Base-by-base conservation (phyloP, 1,140 invertebrate species). In the Augochlora pura region DNA sequence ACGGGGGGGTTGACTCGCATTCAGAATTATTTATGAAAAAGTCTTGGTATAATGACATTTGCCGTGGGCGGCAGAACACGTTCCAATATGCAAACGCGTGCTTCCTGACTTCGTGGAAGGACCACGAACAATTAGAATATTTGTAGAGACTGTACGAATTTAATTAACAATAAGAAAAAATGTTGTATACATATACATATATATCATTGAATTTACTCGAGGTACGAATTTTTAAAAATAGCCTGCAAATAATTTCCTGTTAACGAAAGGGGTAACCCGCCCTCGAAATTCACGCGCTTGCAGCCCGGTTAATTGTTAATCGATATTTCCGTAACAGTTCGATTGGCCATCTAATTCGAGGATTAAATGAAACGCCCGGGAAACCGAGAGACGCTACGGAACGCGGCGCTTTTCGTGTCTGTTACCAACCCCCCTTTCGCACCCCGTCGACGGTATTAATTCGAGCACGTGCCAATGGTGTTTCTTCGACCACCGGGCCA, bases 381-480 rank as follows among this genome's bases (percentile, higher is more conserved):
- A 23, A n/a, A 38, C 32, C n/a, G n/a, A n/a, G 32, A 18, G 27
- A 54, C 21, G 38, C 42, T 46, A 0, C 3, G 16, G 76, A 23
- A 38, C 62, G 62, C n/a, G 57, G 39, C 12, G n/a, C 2, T 32
- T 4, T 32, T 32, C 32, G 32, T 18, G 39, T 71, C 62, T 23
- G 23, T 16, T 18, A 7, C 8, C n/a, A 70, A 23, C 59, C 68
- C 59, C 68, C 23, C 23, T 63, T 71, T 32, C 75, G 42, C 42
- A 60, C 38, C 32, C 68, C n/a, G 76, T 72, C 71, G 59, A 64
- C 68, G 32, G 32, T 25, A 60, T 71, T 77, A 77, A 72, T 72
- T 57, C 59, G 32, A 77, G 32, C 68, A 52, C 70, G 77, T 74
- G 77, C 62, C 70, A 42, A 71, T 77, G 39, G 59, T 63, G 67